Evolutionary conservation across 2,888 invertebrate genomes (phyloP).

Genomic region (Cheilosia scutellata): DNA sequence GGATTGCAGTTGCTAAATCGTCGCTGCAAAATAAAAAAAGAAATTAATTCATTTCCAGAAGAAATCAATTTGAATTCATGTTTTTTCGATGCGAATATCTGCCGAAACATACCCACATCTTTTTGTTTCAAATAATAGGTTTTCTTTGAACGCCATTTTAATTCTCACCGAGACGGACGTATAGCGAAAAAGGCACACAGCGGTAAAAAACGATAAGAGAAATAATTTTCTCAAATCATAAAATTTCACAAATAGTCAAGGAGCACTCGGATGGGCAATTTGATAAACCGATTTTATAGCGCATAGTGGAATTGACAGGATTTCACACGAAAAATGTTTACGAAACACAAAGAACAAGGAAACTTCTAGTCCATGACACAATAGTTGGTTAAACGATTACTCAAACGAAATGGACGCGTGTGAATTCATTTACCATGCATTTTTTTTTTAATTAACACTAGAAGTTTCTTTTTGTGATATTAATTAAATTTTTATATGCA

Average conservation of each 20-base stretch:
- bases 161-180: constrained; percentile 40
- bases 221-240: constrained; percentile 28
- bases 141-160: constrained; percentile 73
- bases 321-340: constrained; percentile 43
- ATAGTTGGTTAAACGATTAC: neutral
- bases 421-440: constrained; percentile 1
- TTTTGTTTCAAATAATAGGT: constrained; percentile 52
- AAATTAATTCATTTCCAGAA: constrained; percentile 1
- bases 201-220: constrained; percentile 37
- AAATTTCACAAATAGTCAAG: constrained; percentile 36
- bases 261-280: constrained; percentile 34
- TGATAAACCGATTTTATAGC: constrained; percentile 6
- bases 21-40: constrained; percentile 84
- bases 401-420: constrained; percentile 11
- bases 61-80: constrained; percentile 1
- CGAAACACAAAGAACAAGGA: constrained; percentile 58
- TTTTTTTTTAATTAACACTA: neutral
- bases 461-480: neutral
- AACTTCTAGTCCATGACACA: constrained; percentile 59
- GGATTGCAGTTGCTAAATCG: constrained; percentile 98
- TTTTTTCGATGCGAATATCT: constrained; percentile 13
- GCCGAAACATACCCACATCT: constrained; percentile 53
- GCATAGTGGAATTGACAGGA: constrained; percentile 41
- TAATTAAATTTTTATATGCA: constrained; percentile 29
- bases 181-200: constrained; percentile 42